Evolutionary conservation across 2,113 vertebrate genomes (phyloP), one percentile per base, ranked within the genome.

Genomic region (Gobius niger): DNA sequence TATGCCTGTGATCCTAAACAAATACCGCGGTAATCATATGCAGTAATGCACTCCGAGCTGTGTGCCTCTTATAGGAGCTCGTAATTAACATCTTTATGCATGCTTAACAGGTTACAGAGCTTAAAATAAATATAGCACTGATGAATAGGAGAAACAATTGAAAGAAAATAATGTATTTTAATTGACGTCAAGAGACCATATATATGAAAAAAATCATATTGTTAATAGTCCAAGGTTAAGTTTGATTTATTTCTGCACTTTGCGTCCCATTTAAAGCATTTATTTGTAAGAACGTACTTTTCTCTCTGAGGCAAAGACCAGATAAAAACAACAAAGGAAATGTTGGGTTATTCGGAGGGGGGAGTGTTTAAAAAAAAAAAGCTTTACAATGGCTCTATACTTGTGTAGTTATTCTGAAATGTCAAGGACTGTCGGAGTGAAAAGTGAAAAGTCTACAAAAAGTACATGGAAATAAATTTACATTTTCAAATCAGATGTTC

Each of bases 11-110:
- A 63, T 63, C 61, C 61, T 50, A 62, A 78, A 63, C 44, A 78
- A 63, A 51, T 57, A 66, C 40, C 9, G 57, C 40, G 44, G 44
- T 76, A 66, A 78, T 68, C 34, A 60, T 68, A 59, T 50, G 51
- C 44, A 67, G 40, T 65, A 52, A 72, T 69, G 69, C 62, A 63
- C 53, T 52, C 63, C 68, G 15, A 5, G 44, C 1, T 34, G 6
- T 24, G 11, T 61, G 15, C 12, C 5, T 47, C 47, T 46, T 65
- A 65, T 46, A 53, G 67, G 18, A 72, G 13, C 63, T 59, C 46
- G 49, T 65, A 56, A 82, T 74, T 56, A 64, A 51, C 62, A 67
- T 73, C 62, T 47, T 52, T 3, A 10, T 73, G 44, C 41, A 60
- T 68, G 16, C n/a, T 65, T 73, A 68, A 9, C 18, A 16, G 41